phyloP scores from a whole-genome alignment of 1,140 invertebrate species.

The Solen grandis region DNA sequence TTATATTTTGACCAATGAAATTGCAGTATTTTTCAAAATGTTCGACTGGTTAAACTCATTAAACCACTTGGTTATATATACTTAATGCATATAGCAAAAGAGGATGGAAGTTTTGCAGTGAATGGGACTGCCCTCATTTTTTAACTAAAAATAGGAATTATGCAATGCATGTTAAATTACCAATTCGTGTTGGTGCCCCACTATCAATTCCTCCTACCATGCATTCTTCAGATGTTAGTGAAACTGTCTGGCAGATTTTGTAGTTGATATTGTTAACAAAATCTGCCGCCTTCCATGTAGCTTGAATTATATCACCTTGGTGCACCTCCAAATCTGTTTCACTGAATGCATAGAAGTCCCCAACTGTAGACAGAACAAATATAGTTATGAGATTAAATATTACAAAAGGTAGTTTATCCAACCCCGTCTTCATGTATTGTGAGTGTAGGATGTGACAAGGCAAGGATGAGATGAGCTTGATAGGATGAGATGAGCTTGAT shows the following conservation, averaged over 20 bases:
- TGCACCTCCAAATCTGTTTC: slow-evolving; percentile 50
- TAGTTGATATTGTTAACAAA: slow-evolving; percentile 56
- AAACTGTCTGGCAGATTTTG: slow-evolving; percentile 63
- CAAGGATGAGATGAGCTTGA: too few relatives aligned
- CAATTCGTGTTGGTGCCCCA: slow-evolving; percentile 40
- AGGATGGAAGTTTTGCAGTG: neutral
- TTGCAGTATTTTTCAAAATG: too few relatives aligned
- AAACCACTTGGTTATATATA: neutral
- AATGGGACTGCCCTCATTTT: neutral
- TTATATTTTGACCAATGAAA: too few relatives aligned
- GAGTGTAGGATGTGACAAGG: too few relatives aligned
- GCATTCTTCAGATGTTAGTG: slow-evolving; percentile 25
- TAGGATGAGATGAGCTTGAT: too few relatives aligned
- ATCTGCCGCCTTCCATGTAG: slow-evolving; percentile 65
- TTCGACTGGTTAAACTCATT: neutral
- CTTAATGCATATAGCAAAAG: neutral
- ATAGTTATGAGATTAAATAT: too few relatives aligned
- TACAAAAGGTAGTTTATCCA: too few relatives aligned
- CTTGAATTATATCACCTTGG: slow-evolving; percentile 69
- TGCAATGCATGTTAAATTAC: slow-evolving; percentile 28
- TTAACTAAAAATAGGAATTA: neutral
- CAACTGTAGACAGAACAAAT: too few relatives aligned
- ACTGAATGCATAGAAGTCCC: slow-evolving; percentile 64
- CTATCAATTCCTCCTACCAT: slow-evolving; percentile 59
- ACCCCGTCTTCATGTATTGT: too few relatives aligned